These are phyloP conservation scores for Scaptodrosophila lebanonensis DNA, from an alignment of 1,140 invertebrate genomes.

Conservation along the genomic window DNA sequence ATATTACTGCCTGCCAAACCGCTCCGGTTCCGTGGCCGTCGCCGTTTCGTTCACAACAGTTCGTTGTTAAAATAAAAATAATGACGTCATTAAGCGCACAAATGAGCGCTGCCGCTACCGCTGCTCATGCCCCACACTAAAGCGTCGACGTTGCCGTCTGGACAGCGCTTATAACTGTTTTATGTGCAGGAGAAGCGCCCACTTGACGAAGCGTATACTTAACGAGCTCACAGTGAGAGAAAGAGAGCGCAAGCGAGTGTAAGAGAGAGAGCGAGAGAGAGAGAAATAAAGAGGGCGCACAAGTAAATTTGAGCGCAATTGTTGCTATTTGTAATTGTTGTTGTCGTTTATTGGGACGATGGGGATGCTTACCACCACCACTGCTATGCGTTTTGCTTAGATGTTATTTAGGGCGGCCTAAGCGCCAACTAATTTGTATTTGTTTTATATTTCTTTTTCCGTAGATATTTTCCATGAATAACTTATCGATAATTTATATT, in stretches of 20 bases:
- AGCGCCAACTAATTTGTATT: too few species aligned
- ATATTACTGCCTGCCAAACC: slow-evolving; percentile 39
- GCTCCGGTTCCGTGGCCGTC: too few species aligned
- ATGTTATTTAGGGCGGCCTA: too few species aligned
- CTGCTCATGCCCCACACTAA: slow-evolving; percentile 8
- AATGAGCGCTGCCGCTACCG: slow-evolving; percentile 64
- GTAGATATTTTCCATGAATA: too few species aligned
- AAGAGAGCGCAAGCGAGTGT: not conserved
- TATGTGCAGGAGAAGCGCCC: slow-evolving; percentile 55
- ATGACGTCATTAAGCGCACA: slow-evolving; percentile 73
- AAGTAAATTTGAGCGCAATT: not conserved
- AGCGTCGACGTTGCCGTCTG: slow-evolving; percentile 15
- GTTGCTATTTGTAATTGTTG: slow-evolving; percentile 22
- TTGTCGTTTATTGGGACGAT: too few species aligned
- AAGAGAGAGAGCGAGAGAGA: slow-evolving; percentile 3
- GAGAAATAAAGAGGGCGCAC: slow-evolving; percentile 6
- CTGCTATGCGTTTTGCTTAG: too few species aligned
- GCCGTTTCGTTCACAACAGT: slow-evolving; percentile 26
- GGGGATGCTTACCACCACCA: too few species aligned
- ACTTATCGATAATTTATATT: too few species aligned
- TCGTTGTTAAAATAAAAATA: slow-evolving; percentile 73
- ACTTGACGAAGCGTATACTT: slow-evolving; percentile 57
- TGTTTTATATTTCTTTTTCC: too few species aligned
- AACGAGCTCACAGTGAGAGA: slow-evolving; percentile 13
- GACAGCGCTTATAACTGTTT: slow-evolving; percentile 67